Base-by-base conservation (phyloP, 2,888 invertebrate genomes). In the Clunio marinus region DNA sequence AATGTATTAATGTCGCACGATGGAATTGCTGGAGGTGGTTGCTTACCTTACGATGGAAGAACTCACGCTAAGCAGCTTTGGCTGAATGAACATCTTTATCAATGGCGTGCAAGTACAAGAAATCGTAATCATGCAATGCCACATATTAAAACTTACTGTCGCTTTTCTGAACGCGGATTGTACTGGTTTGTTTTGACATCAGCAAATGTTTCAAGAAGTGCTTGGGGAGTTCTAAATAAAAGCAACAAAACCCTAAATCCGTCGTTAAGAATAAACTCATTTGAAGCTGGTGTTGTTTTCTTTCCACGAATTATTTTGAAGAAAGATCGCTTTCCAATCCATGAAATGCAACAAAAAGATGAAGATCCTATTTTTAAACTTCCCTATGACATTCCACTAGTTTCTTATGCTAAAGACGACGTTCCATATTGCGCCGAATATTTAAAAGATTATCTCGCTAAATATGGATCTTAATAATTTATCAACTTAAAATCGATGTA, bases 131-230 rank as follows among this genome's bases (percentile, higher is more conserved):
- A 83, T 69, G 95, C 96, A 0, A 91, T 95, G 86, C 99, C 99
- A 0, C 98, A 99, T 75, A 93, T 97, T 41, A 99, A 99, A 78
- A 86, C 88, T 0, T 98, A 96, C 76, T 84, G 87, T 0, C 83
- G 96, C 8, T 78, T 87, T 1, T 89, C 89, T 0, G 86, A 88
- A 0, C 87, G 92, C 0, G 74, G 77, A 0, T 71, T 79, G n/a
- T 76, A 78, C 70, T 98, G 88, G 88, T 93, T 91, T 76, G 78
- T 93, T 0, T 80, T 97, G 0, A 96, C 96, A 0, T 96, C 96
- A 67, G 94, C 93, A 0, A 99, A 99, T 80, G 80, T 97, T 28
- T 98, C 97, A 10, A 97, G 96, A 81, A 94, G 97, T 1, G 98
- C 98, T 0, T 98, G 98, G 98, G 98, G 98, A 45, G 80, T 80